Evolutionary conservation across 2,888 invertebrate genomes (phyloP), one percentile per base, ranked within the genome.

Genomic region (Microctonus aethiopoides): DNA sequence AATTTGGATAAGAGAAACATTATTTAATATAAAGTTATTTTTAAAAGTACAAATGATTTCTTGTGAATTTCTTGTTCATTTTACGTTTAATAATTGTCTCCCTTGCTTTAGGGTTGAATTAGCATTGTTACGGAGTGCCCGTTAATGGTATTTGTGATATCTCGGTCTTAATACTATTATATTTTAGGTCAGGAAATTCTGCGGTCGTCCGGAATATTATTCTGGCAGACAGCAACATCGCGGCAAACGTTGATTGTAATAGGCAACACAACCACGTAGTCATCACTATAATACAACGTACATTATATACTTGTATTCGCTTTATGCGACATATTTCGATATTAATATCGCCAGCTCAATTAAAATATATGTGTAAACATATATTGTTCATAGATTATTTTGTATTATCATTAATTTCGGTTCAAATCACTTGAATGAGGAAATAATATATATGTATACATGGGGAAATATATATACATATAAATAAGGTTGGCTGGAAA

Each of bases 161-260:
- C 39, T 67, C 46, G 29, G 39, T 39, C 22, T 54, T 65, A 56
- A 57, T 24, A 57, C 32, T 32, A 41, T 67, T 67, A 59, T 67
- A 67, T 67, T 59, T 67, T 59, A 67, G 66, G 59, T 59, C 66
- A 59, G 57, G 66, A 67, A 67, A 67, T 67, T 67, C 34, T 67
- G 66, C 32, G 59, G 59, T 59, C 39, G 66, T 24, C 59, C 36
- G 57, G 46, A 67, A 59, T 67, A 59, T 67, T 59, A 67, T 67
- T 59, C 65, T 26, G 54, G 39, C 26, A 65, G 56, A 56, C 65
- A 65, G 39, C 56, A 56, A 34, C 46, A 51, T 13, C 29, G 46
- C 39, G 22, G 32, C 39, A 67, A 67, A 46, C 54, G 57, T 57
- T 66, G 57, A 57, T 66, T 66, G 46, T 34, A 39, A 56, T 66